Base-by-base conservation (phyloP, 2,113 vertebrate genomes). In the Alaudala cheleensis region DNA sequence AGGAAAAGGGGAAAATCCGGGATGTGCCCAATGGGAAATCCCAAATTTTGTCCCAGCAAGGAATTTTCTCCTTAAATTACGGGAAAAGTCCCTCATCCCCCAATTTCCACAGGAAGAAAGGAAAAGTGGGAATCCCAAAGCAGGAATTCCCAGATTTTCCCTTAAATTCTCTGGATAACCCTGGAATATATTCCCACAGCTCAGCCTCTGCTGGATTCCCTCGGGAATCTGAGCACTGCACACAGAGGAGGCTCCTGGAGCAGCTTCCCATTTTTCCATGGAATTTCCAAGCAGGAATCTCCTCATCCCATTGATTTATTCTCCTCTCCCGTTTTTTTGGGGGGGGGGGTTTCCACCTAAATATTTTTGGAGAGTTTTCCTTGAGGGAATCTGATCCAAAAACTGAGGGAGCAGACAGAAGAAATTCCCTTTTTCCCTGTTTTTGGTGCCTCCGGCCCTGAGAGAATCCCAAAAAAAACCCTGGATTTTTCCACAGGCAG, bases 281-380 rank as follows among this genome's bases (percentile, higher is more conserved):
- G 64, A 15, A 34, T 56, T 65, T 39, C 51, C 56, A 58, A 64
- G 53, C 56, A 24, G 25, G 62, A 37, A 65, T 45, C 40, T 33
- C 40, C 0, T 25, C 5, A 24, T 19, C n/a, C 24, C 42, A 6
- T 10, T 31, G 6, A 34, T 77, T 74, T 44, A 1, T 39, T 72
- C 13, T 51, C 65, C 57, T 40, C 54, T 69, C 12, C 0, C 3
- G 0, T 8, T 13, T 5, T 42, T 42, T 42, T n/a, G n/a, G n/a
- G n/a, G n/a, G n/a, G n/a, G 12, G 12, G 40, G 40, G 40, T 42
- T 39, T 11, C 42, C 4, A 0, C 25, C 24, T 6, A 31, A 57
- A 57, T 8, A 14, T 37, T 79, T 66, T 23, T 11, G 14, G n/a
- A n/a, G 14, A 53, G 28, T 37, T 72, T 44, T 71, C 69, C 50